Percentiles rank a stretch among this genome's conserved stretches.
Conservation (phyloP, 2,888 invertebrate species). For the Drosophila flavopinicola region DNA sequence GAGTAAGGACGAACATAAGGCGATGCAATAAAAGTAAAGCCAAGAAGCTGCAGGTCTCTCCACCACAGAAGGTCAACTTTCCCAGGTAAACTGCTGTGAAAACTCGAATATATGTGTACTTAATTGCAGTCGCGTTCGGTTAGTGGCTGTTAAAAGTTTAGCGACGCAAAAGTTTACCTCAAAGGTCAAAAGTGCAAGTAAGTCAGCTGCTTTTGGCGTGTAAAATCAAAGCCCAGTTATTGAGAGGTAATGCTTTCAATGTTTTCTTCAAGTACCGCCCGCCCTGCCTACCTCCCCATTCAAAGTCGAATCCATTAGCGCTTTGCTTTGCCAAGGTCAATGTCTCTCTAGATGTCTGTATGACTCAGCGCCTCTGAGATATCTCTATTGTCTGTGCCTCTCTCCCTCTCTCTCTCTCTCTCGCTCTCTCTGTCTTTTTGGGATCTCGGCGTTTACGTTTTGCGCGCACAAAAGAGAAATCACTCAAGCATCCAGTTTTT, state of each 20-base stretch:
- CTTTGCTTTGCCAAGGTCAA: conserved; percentile 63
- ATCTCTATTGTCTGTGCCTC: conserved; percentile 11
- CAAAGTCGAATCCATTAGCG: conserved; percentile 61
- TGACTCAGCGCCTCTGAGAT: conserved; percentile 41
- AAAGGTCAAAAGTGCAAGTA: conserved; percentile 30
- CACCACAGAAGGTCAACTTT: conserved; percentile 25
- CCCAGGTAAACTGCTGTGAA: conserved; percentile 9
- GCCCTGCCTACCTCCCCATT: conserved; percentile 30
- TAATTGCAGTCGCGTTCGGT: conserved; percentile 16
- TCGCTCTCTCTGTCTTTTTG: conserved; percentile 1
- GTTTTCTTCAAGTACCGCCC: conserved; percentile 8
- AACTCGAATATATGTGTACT: conserved; percentile 5
- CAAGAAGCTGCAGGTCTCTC: conserved; percentile 16
- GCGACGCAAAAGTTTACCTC: conserved; percentile 4
- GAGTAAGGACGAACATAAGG: conserved; percentile 29
- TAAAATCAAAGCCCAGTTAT: conserved; percentile 10
- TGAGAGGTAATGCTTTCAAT: conserved; percentile 9
- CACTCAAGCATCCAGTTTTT: conserved; percentile 58
- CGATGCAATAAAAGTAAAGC: conserved; percentile 11
- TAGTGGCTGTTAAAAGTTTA: conserved; percentile 20
- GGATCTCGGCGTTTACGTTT: conserved; percentile 10
- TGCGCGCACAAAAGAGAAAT: conserved; percentile 48
- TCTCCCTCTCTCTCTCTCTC: conserved; percentile 3
- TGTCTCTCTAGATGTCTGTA: conserved; percentile 32
- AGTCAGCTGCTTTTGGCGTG: conserved; percentile 7